Percentiles rank a stretch among this genome's conserved stretches.
phyloP scores from a whole-genome alignment of 1,140 invertebrate species.

The Nasonia giraulti region DNA sequence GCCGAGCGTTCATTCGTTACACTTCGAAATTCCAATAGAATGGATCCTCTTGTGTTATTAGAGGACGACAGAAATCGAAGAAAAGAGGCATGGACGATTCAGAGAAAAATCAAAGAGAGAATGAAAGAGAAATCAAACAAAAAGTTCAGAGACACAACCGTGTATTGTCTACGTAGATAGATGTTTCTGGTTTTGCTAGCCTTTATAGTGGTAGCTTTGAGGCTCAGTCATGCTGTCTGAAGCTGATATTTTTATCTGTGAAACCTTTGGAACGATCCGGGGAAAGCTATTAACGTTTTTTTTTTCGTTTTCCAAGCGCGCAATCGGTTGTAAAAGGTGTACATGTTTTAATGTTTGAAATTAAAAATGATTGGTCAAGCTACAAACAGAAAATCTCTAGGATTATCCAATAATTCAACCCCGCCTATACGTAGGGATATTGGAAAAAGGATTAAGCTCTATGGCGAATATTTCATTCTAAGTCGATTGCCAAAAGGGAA shows the following conservation, averaged over 20 bases:
- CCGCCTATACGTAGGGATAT: no score
- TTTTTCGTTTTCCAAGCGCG: no score
- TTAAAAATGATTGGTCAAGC: no score
- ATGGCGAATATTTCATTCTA: no score
- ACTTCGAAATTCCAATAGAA: neutral
- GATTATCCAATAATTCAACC: no score
- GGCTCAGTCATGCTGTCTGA: neutral
- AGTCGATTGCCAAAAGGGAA: no score
- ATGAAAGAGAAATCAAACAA: neutral
- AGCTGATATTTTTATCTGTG: neutral
- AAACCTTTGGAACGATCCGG: neutral
- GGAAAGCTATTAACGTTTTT: neutral
- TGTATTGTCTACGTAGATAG: neutral
- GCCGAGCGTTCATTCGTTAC: neutral
- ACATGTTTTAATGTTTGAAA: no score
- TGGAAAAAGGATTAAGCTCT: no score
- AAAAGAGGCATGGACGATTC: neutral
- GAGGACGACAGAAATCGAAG: neutral
- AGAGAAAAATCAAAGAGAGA: neutral
- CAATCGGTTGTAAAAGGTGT: no score
- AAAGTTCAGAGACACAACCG: neutral
- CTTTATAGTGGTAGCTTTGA: neutral
- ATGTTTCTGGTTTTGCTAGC: neutral
- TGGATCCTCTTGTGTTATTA: neutral
- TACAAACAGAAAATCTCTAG: no score